Conservation (phyloP, 2,888 invertebrate genomes). For the Carpatolechia fugitivella region DNA sequence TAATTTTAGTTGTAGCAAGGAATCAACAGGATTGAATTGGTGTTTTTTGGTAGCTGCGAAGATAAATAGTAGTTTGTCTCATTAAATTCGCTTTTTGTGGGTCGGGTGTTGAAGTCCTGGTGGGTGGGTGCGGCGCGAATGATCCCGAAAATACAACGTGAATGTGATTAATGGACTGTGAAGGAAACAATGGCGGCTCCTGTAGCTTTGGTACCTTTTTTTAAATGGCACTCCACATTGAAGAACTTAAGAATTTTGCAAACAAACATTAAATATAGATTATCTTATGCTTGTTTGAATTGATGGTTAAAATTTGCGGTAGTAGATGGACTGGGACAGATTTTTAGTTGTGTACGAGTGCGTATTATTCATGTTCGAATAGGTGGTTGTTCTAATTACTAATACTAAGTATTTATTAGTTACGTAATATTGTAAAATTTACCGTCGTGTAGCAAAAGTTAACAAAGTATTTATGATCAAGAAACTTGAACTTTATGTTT, state of each 20-base stretch:
- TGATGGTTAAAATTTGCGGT: neutral
- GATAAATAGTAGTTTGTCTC: slow-evolving; percentile 14
- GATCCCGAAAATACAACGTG: slow-evolving; percentile 57
- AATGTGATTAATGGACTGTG: slow-evolving; percentile 73
- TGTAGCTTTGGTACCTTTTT: slow-evolving; percentile 34
- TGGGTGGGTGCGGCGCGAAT: slow-evolving; percentile 47
- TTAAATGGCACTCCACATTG: slow-evolving; percentile 23
- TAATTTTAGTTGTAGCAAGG: neutral
- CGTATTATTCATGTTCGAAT: too few relatives aligned
- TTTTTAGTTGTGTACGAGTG: too few relatives aligned
- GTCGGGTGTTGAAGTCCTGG: slow-evolving; percentile 26
- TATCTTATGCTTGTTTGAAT: neutral
- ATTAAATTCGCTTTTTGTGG: slow-evolving; percentile 19
- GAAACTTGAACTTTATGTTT: too few relatives aligned
- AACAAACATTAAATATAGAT: neutral
- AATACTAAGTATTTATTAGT: too few relatives aligned
- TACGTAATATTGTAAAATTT: too few relatives aligned
- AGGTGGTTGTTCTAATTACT: too few relatives aligned
- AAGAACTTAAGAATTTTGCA: slow-evolving; percentile 12
- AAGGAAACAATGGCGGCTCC: slow-evolving; percentile 61
- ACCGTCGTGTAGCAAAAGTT: too few relatives aligned
- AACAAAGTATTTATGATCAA: too few relatives aligned
- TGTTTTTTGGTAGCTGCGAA: neutral
- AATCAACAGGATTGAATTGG: neutral
- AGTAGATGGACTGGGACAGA: too few relatives aligned